Evolutionary conservation across 1,140 invertebrate genomes (phyloP).

Genomic region (Drosophila orosa): DNA sequence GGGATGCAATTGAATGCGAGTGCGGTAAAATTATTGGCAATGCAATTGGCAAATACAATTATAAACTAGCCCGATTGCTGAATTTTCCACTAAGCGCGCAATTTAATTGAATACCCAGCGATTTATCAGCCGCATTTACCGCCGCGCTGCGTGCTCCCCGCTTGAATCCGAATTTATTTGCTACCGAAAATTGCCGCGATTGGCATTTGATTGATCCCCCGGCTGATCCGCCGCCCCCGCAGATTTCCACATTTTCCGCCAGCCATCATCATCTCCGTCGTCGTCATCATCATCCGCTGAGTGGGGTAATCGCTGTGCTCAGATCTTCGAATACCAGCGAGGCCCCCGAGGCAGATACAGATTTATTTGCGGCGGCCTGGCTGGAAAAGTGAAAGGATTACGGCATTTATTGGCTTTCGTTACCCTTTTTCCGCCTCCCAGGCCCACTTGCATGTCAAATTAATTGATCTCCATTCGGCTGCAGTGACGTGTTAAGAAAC

Average conservation of each 20-base stretch:
- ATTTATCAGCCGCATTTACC: constrained; percentile 40
- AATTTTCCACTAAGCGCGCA: constrained; percentile 49
- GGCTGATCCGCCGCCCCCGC: constrained; percentile 33
- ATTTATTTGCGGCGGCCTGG: constrained; percentile 57
- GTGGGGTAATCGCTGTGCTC: constrained; percentile 38
- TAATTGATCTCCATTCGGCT: constrained; percentile 58
- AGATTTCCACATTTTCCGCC: constrained; percentile 12
- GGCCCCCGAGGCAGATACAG: constrained; percentile 54
- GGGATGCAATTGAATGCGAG: not conserved
- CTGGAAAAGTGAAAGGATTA: constrained; percentile 75
- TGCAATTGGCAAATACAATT: constrained; percentile 73
- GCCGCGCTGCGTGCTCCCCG: constrained; percentile 34
- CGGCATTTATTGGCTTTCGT: constrained; percentile 54
- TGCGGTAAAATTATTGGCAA: constrained; percentile 52
- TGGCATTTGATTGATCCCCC: constrained; percentile 66
- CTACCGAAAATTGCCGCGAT: constrained; percentile 44
- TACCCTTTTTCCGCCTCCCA: constrained; percentile 50
- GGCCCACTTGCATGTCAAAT: constrained; percentile 71
- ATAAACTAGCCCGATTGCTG: constrained; percentile 47
- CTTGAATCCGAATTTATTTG: constrained; percentile 41
- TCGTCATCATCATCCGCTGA: constrained; percentile 26
- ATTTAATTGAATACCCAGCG: constrained; percentile 59
- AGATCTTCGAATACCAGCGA: constrained; percentile 36
- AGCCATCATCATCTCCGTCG: constrained; percentile 27
- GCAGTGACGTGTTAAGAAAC: constrained; percentile 49